Conservation (phyloP, 2,888 invertebrate species). For the Fragum whitleyi region DNA sequence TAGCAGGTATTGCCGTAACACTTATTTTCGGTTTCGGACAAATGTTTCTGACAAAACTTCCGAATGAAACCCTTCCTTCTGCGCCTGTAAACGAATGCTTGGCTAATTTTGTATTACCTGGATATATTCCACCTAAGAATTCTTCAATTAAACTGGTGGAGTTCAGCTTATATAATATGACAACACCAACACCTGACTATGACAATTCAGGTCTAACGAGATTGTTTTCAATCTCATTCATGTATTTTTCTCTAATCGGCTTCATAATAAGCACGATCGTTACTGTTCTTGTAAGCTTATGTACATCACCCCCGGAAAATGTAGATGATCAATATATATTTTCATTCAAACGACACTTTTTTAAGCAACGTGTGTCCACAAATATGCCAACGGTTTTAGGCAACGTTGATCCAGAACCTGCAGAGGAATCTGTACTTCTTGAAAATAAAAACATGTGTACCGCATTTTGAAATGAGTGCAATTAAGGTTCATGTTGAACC, state of each 20-base stretch:
- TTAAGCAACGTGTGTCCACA: background rate
- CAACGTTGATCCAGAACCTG: background rate
- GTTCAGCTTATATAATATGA: background rate
- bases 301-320: background rate
- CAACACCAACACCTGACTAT: background rate
- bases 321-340: background rate
- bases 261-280: background rate
- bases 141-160: too few species aligned
- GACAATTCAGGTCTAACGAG: background rate
- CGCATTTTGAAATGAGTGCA: too few species aligned
- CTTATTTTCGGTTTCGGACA: background rate
- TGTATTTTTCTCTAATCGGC: conserved; percentile 11
- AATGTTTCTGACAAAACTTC: background rate
- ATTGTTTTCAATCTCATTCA: background rate
- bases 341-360: background rate
- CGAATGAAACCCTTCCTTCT: background rate
- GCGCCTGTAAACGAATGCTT: background rate
- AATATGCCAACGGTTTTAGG: too few species aligned
- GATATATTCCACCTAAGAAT: background rate
- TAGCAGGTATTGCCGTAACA: background rate
- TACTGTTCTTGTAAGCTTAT: conserved; percentile 9
- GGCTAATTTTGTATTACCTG: background rate
- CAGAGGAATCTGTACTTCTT: background rate
- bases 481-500: too few species aligned
- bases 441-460: background rate